A percentile compares a stretch with the other conserved stretches of the same genome.
Evolutionary conservation across 2,888 invertebrate species (phyloP).

Genomic region (Axea sp.): DNA sequence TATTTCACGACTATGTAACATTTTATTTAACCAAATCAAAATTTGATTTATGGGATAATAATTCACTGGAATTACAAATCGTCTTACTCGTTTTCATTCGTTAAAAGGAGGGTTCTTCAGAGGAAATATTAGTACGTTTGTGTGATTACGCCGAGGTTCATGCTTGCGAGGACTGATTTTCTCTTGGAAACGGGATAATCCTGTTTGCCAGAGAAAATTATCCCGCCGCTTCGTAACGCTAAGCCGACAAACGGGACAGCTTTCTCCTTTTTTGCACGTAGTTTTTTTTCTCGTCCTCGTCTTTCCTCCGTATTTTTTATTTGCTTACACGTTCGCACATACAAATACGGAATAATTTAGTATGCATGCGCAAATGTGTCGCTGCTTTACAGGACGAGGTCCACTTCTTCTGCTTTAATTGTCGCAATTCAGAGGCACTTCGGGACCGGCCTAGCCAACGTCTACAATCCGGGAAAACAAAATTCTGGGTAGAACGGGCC

Average conservation of each 20-base stretch:
- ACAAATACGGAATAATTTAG: constrained; percentile 66
- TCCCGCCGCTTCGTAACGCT: constrained; percentile 59
- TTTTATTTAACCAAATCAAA: constrained; percentile 21
- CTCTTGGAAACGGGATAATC: constrained; percentile 57
- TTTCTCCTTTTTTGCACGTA: constrained; percentile 41
- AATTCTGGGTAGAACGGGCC: constrained; percentile 41
- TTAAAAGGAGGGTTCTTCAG: constrained; percentile 25
- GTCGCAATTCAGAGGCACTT: constrained; percentile 67
- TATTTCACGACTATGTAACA: too few species aligned
- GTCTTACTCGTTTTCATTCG: constrained; percentile 37
- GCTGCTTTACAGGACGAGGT: constrained; percentile 42
- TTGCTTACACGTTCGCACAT: constrained; percentile 60
- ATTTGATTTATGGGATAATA: constrained; percentile 8
- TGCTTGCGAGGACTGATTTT: constrained; percentile 61
- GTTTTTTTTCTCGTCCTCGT: constrained; percentile 7
- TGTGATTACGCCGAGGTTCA: constrained; percentile 57
- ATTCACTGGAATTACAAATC: constrained; percentile 38
- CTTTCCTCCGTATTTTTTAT: constrained; percentile 35
- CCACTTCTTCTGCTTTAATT: constrained; percentile 68
- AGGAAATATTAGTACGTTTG: constrained; percentile 56
- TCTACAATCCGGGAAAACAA: constrained; percentile 51
- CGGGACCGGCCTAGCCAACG: constrained; percentile 68
- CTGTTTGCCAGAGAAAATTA: constrained; percentile 60
- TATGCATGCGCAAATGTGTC: constrained; percentile 64
- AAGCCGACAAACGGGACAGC: constrained; percentile 62